Conservation (phyloP, 1,140 invertebrate species). For the Oscheius sp. region DNA sequence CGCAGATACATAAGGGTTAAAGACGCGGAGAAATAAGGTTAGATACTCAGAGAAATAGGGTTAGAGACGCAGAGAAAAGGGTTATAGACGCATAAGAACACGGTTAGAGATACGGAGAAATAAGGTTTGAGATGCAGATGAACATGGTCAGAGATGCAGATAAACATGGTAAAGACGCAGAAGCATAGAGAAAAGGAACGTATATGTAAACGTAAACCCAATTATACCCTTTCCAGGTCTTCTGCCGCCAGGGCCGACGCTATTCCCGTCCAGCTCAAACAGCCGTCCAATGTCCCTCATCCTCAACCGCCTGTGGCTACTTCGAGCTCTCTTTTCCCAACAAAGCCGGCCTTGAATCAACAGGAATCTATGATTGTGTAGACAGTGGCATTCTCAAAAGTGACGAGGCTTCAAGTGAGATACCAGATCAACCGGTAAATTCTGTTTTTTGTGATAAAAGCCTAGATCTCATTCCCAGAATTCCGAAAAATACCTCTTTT, state of each 20-base stretch:
- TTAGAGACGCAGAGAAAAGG: too few species aligned
- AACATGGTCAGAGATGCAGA: too few species aligned
- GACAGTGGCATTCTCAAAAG: conserved; percentile 17
- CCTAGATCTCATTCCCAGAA: too few species aligned
- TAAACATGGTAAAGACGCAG: too few species aligned
- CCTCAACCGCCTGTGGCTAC: conserved; percentile 25
- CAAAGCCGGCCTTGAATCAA: not conserved
- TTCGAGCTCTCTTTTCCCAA: conserved; percentile 18
- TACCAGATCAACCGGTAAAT: not conserved
- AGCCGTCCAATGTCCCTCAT: conserved; percentile 23
- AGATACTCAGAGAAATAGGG: too few species aligned
- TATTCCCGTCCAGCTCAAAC: conserved; percentile 11
- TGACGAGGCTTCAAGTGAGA: conserved; percentile 5
- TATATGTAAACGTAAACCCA: not conserved
- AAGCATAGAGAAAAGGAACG: not conserved
- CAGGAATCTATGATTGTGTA: conserved; percentile 25
- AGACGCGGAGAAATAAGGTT: too few species aligned
- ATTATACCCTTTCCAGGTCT: conserved; percentile 15
- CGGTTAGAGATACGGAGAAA: too few species aligned
- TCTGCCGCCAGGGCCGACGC: conserved; percentile 19
- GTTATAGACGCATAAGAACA: too few species aligned
- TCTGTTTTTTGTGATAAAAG: not conserved
- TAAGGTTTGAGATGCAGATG: too few species aligned
- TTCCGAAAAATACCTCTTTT: too few species aligned
- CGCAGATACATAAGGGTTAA: too few species aligned